Conservation (phyloP, 2,797 vertebrate genomes). For the Alectoris magna region DNA sequence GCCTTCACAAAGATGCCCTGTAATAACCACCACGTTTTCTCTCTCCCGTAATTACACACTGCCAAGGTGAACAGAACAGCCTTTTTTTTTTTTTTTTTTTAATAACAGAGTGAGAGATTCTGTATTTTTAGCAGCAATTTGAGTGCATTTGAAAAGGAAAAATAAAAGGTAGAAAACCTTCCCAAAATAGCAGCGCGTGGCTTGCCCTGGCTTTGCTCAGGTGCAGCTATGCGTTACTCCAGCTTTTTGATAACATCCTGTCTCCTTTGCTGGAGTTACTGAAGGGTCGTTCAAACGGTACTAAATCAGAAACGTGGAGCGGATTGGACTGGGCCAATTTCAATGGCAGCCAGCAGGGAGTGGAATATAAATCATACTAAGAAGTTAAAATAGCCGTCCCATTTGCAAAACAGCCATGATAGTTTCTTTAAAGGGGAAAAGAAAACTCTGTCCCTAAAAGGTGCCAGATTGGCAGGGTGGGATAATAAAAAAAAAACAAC, state of each 20-base stretch:
- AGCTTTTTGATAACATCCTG: constrained; percentile 63
- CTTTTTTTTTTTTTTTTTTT: neutral
- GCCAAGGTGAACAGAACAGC: neutral
- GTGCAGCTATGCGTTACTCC: constrained; percentile 34
- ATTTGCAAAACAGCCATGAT: constrained; percentile 41
- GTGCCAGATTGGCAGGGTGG: constrained; percentile 18
- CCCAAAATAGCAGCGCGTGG: constrained; percentile 7
- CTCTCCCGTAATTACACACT: neutral
- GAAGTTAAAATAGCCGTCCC: constrained; percentile 56
- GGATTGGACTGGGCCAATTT: constrained; percentile 5
- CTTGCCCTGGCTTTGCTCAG: constrained; percentile 52
- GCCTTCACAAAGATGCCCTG: neutral
- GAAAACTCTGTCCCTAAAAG: constrained; percentile 37
- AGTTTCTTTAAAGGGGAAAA: constrained; percentile 57
- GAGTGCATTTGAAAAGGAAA: constrained; percentile 48
- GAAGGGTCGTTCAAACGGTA: neutral
- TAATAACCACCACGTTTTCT: neutral
- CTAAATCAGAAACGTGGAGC: constrained; percentile 52
- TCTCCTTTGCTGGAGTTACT: constrained; percentile 3
- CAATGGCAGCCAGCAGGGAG: neutral
- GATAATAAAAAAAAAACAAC: constrained; percentile 10
- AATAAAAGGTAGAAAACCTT: constrained; percentile 45
- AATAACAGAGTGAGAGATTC: neutral
- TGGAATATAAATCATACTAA: constrained; percentile 39
- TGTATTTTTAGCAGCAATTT: constrained; percentile 52